These are phyloP conservation scores for Gallinago undulata DNA, from an alignment of 2,113 vertebrate species.

Conservation along the genomic window DNA sequence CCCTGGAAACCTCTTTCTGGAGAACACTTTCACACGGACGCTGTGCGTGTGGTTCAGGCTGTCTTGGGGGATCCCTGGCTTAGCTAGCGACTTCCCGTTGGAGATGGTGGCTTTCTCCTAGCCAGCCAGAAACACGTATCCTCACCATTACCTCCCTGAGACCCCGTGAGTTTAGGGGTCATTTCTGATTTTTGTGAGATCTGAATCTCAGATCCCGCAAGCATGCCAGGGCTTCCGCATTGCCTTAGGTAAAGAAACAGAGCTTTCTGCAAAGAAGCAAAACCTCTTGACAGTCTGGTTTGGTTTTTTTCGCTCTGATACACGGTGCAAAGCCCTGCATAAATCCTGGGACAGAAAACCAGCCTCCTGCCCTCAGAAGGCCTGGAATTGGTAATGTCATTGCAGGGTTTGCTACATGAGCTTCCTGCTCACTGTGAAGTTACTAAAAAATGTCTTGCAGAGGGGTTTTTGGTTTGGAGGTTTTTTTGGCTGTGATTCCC, in stretches of 20 bases:
- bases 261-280: not conserved
- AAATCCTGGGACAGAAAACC: not conserved
- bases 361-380: not conserved
- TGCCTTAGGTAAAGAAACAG: not conserved
- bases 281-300: not conserved
- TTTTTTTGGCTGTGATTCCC: not conserved
- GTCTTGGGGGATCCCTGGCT: not conserved
- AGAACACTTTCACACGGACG: not conserved
- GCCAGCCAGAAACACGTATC: rapidly evolving
- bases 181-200: not conserved
- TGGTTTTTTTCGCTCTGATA: not conserved
- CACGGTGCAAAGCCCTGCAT: not conserved
- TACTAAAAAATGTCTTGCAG: not conserved
- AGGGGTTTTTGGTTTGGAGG: not conserved
- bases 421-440: not conserved
- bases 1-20: not conserved
- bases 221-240: not conserved
- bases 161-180: rapidly evolving
- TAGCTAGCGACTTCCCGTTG: not conserved
- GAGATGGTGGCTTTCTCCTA: not conserved
- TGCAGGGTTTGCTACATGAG: not conserved
- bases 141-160: not conserved
- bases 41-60: rapidly evolving
- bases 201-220: not conserved
- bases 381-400: not conserved